Evolutionary conservation across 2,888 invertebrate genomes (phyloP), one percentile per base, ranked within the genome.

Genomic region (Erebia aethiops): DNA sequence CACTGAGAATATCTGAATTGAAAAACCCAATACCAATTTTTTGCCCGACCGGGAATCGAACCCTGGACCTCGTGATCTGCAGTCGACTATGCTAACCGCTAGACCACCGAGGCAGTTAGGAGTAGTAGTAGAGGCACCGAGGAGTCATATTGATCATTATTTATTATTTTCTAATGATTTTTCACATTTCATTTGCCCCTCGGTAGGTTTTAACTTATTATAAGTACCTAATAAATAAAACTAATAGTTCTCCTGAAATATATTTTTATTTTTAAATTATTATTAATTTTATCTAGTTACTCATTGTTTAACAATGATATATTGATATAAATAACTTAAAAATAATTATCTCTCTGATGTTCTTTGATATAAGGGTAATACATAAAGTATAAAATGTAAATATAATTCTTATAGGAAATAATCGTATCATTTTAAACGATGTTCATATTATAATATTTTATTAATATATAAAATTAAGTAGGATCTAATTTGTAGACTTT

Each of bases 281-380:
- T 71, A 67, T 69, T 52, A 62, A 58, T 69, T 63, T 54, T 14
- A 41, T 61, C 52, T 49, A 21, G 1, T 21, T 21, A 67, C 58
- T 26, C 71, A 68, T 62, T 71, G 66, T 71, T 69, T 66, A 14
- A 69, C 58, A 71, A 58, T 62, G 68, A 71, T 58, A 54, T 18
- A 35, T 13, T 62, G 8, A 18, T 13, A 63, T 62, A 16, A 66
- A 70, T 56, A 21, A 21, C 43, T 21, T 66, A 57, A 14, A 57
- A 21, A 46, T 56, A 13, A n/a, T 49, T n/a, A 46, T 21, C 43
- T 60, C 43, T 43, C 10, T 2, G 43, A 43, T 60, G 41, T 60
- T 43, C 11, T 58, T 21, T 51, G 5, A n/a, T 26, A 52, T 51
- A 51, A 1, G 0, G 16, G 13, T 51, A n/a, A 60, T 67, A 52